Evolutionary conservation across 2,113 vertebrate species (phyloP), one percentile per base, ranked within the genome.

Genomic region (Toxotes chatareus): DNA sequence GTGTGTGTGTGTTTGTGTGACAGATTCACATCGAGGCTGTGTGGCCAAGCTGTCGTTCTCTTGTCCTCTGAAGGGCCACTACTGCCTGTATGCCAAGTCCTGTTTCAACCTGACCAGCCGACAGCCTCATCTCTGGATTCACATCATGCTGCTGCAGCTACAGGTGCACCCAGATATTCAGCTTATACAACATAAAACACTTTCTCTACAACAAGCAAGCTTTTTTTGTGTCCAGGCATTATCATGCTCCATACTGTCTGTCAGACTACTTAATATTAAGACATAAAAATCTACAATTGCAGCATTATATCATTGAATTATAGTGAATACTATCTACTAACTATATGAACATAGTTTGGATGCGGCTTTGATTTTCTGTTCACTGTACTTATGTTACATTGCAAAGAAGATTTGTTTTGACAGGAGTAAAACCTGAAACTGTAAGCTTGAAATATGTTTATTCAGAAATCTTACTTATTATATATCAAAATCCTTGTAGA

Each of bases 81-180:
- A 99, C 95, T 99, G 98, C 88, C 93, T 99, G 3, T 99, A 98
- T 85, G 94, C 96, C 80, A 99, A 97, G 85, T 99, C 96, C 91
- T 95, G 95, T 6, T 99, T 99, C 81, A 94, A 91, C 71, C 95
- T 99, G 83, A 82, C 92, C 94, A 98, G 97, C 92, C 93, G 21
- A 46, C 97, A 97, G 55, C 97, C 98, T 11, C 95, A 95, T 0
- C 94, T 97, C 0, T 99, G 98, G 98, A 98, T 99, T 80, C 96
- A 96, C 70, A 93, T 98, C 96, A 98, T 99, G 98, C 95, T 99
- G 85, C 95, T 99, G 0, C 96, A 96, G 73, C 95, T 97, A 70
- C 98, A 99, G 98, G 98, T 99, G 51, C 31, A 10, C 11, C 21
- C 5, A 23, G 13, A 53, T 16, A 4, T 21, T 31, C 61, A 3